Evolutionary conservation across 2,888 invertebrate genomes (phyloP).

Genomic region (Xestoiulus laeticollis): DNA sequence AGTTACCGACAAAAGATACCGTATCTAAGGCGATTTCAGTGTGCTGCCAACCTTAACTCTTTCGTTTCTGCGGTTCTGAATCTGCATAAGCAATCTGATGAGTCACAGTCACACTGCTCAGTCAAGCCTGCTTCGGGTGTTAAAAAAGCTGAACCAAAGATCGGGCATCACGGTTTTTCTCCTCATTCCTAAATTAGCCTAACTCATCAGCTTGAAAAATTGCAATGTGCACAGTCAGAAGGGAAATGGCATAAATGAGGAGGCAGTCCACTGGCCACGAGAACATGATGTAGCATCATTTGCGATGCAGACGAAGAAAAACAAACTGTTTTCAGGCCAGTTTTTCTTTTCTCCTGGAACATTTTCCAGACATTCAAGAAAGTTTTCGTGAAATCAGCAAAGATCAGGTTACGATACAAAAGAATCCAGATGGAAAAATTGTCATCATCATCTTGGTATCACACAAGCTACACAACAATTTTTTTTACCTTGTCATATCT

Average conservation of each 20-base stretch:
- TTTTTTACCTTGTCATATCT: too few species aligned
- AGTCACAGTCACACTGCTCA: not conserved
- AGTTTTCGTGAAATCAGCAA: too few species aligned
- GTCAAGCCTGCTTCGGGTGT: not conserved
- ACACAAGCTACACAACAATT: too few species aligned
- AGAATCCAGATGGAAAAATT: too few species aligned
- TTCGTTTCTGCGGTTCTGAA: constrained; percentile 6
- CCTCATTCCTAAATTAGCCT: not conserved
- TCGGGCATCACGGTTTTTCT: not conserved
- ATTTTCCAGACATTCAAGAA: too few species aligned
- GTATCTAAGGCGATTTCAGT: constrained; percentile 28
- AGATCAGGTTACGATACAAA: too few species aligned
- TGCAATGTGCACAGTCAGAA: not conserved
- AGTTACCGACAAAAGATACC: constrained; percentile 19
- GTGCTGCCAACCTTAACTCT: not conserved
- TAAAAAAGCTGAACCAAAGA: not conserved
- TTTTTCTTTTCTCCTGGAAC: too few species aligned
- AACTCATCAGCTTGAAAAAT: not conserved
- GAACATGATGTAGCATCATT: not conserved
- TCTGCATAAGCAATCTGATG: not conserved
- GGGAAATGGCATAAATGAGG: not conserved
- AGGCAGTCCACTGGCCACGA: not conserved
- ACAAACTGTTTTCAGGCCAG: not conserved
- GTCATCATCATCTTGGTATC: too few species aligned
- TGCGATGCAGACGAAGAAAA: not conserved